Percentiles rank a stretch among this genome's conserved stretches.
phyloP scores from a whole-genome alignment of 2,888 invertebrate species.

The Drosophila prolongata region DNA sequence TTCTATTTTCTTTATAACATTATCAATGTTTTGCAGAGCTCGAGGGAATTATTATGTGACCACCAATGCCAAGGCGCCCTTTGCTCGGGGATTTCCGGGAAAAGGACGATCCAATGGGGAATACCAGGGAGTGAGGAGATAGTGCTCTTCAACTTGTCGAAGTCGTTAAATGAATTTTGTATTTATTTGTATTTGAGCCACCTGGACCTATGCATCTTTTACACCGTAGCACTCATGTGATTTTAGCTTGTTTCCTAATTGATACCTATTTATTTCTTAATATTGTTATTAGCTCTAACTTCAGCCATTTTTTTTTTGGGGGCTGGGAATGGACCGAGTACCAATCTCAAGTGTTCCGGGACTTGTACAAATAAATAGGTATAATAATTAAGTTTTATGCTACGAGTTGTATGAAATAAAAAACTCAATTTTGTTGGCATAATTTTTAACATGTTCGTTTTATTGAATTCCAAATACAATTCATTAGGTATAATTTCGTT shows the following conservation, averaged over 20 bases:
- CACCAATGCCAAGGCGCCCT: slow-evolving; percentile 92
- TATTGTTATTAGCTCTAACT: slow-evolving; percentile 56
- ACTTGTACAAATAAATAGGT: slow-evolving; percentile 68
- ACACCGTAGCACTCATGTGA: slow-evolving; percentile 68
- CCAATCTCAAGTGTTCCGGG: slow-evolving; percentile 27
- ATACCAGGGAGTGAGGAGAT: slow-evolving; percentile 81
- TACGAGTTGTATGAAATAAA: slow-evolving; percentile 31
- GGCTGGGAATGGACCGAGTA: slow-evolving; percentile 4
- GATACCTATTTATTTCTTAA: slow-evolving; percentile 64
- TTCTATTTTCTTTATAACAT: not conserved
- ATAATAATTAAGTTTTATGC: slow-evolving; percentile 72
- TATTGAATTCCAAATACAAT: slow-evolving; percentile 79
- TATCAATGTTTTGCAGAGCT: slow-evolving; percentile 86
- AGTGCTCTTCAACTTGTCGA: slow-evolving; percentile 1
- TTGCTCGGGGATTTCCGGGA: slow-evolving; percentile 92
- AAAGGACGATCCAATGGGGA: slow-evolving; percentile 85
- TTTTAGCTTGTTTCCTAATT: slow-evolving; percentile 74
- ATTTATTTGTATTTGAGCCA: slow-evolving; percentile 1
- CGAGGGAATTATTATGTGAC: slow-evolving; percentile 95
- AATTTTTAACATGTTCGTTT: slow-evolving; percentile 74
- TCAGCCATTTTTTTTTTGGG: slow-evolving; percentile 61
- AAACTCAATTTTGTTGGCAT: slow-evolving; percentile 49
- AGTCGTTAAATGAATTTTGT: no score
- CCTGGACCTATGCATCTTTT: slow-evolving; percentile 15
- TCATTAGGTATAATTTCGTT: slow-evolving; percentile 67